Evolutionary conservation across 1,140 invertebrate species (phyloP), one percentile per base, ranked within the genome.

Genomic region (Lethrus apterus): DNA sequence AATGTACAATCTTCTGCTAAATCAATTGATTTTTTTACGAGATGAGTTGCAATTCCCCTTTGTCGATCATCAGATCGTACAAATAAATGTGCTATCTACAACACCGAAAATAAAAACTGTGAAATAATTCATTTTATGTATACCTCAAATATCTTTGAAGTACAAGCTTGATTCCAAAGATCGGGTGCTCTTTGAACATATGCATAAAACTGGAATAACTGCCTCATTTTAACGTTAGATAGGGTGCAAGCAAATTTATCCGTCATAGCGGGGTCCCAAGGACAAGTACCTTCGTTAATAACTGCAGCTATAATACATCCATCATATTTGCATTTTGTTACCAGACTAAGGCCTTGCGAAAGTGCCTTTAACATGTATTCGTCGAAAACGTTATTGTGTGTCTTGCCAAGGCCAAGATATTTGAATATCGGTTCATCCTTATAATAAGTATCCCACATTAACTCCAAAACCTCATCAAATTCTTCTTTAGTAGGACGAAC

Each of bases 91-190:
- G 49, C 33, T 24, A 68, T 55, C 60, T 58, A 24, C 29, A 56
- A 59, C 8, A 36, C 26, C 13, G 13, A 46, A 33, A 13, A 18
- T 20, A 2, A 19, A 19, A 13, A 40, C 21, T 40, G 3, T 1
- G 9, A 40, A 17, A 2, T 9, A 3, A 30, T 9, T 9, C 5
- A 18, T 13, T 40, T n/a, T 10, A 35, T 13, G 34, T 31, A 43
- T 51, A 62, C 65, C 49, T 74, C 69, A 47, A 70, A 74, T 14
- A 72, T 47, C 41, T 63, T 65, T 9, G 49, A 29, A 2, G 65
- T 55, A 18, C 55, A 52, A 26, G 64, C 64, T 17, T 58, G 64
- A 20, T 65, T 32, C 61, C 64, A 72, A 2, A 72, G 35, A 29
- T 64, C 51, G 0, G 67, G 61, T 11, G 57, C 56, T 18, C 59